A percentile compares a stretch with the other conserved stretches of the same genome.
These are phyloP conservation scores for Deroptyus accipitrinus DNA, from an alignment of 2,113 vertebrate genomes.

Conservation along the genomic window DNA sequence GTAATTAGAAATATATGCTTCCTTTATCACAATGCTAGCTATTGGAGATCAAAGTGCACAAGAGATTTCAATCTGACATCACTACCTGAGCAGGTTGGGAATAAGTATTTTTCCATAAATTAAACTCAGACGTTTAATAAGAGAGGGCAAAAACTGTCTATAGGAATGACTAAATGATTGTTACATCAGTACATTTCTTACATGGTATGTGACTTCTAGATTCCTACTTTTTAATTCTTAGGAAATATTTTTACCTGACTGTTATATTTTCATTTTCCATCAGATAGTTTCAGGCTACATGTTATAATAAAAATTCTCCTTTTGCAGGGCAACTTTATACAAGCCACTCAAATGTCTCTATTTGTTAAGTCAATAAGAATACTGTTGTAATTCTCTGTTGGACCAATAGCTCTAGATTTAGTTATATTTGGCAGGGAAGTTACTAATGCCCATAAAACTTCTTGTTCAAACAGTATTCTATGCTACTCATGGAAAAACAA, in stretches of 20 bases:
- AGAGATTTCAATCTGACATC: not conserved
- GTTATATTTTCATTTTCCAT: not conserved
- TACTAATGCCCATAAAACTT: not conserved
- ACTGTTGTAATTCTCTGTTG: not conserved
- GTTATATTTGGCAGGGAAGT: not conserved
- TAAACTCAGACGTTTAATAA: not conserved
- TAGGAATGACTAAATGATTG: not conserved
- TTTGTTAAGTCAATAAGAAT: not conserved
- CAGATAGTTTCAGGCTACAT: not conserved
- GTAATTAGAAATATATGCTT: slow-evolving; percentile 46
- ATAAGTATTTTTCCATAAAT: not conserved
- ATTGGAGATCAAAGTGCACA: not conserved
- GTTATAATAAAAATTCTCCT: not conserved
- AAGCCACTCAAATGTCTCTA: not conserved
- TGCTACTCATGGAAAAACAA: not conserved
- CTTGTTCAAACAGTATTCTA: not conserved
- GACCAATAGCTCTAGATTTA: not conserved
- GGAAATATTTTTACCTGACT: not conserved
- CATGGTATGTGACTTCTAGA: not conserved
- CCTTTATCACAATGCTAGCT: not conserved
- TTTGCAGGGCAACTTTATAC: not conserved
- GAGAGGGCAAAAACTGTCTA: not conserved
- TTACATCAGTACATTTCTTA: not conserved
- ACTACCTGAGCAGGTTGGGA: not conserved
- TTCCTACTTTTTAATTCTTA: not conserved